Conservation (phyloP, 2,113 vertebrate species). For the Tenrec ecaudatus region DNA sequence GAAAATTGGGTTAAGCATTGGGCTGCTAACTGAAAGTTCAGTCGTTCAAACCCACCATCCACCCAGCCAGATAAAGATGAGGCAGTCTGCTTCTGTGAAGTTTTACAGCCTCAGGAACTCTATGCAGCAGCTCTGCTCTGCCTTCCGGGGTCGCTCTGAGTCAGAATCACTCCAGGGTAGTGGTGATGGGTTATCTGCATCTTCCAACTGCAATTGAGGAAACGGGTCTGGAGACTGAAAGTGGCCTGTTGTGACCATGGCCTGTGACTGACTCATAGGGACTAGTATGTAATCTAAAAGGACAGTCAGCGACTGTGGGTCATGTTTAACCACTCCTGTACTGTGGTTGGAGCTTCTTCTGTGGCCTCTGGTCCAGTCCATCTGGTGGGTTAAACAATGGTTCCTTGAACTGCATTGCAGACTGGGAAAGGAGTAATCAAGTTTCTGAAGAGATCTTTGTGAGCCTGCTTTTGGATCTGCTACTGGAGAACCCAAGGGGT, state of each 20-base stretch:
- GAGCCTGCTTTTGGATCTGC: neutral
- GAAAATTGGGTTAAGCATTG: too few relatives aligned
- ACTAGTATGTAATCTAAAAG: neutral
- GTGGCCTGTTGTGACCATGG: neutral
- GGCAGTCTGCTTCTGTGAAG: too few relatives aligned
- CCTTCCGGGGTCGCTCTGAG: too few relatives aligned
- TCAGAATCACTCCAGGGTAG: too few relatives aligned
- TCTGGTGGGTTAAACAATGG: neutral
- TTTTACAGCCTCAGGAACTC: too few relatives aligned
- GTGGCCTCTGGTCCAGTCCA: too few relatives aligned
- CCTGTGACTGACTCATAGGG: neutral
- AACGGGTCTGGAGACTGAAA: neutral
- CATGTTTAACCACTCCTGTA: neutral
- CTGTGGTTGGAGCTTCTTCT: neutral
- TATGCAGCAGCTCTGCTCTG: too few relatives aligned
- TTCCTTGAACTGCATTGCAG: constrained; percentile 5
- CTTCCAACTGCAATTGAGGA: neutral
- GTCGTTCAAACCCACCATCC: too few relatives aligned
- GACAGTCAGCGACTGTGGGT: neutral
- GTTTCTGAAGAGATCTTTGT: neutral
- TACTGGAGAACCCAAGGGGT: neutral
- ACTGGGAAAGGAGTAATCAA: neutral
- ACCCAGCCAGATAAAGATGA: too few relatives aligned
- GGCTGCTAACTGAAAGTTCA: too few relatives aligned
- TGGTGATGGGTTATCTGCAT: neutral